Percentiles rank a stretch among this genome's conserved stretches.
Evolutionary conservation across 2,113 vertebrate genomes (phyloP).

Genomic region (Calypte anna): DNA sequence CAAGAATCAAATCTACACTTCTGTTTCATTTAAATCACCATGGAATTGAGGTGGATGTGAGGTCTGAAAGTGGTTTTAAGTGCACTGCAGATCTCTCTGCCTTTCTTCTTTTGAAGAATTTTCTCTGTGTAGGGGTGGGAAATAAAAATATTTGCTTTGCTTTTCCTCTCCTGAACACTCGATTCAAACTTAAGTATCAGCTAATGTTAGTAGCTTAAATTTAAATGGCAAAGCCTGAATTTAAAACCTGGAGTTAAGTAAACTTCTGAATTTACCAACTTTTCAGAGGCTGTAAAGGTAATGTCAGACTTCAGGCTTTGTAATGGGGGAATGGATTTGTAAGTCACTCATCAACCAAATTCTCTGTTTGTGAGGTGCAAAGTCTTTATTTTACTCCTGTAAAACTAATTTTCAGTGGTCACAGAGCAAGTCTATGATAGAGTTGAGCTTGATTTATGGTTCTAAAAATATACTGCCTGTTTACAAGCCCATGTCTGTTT

Average conservation of each 20-base stretch:
- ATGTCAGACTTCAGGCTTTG: not conserved
- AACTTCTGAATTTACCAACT: not conserved
- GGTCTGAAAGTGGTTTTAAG: not conserved
- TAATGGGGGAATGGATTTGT: not conserved
- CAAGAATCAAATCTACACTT: not conserved
- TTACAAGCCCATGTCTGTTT: not conserved
- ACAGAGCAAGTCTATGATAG: not conserved
- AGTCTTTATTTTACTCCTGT: not conserved
- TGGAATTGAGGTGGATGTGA: not conserved
- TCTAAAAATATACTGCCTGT: not conserved
- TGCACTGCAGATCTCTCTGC: not conserved
- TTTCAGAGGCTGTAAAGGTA: not conserved
- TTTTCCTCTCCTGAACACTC: not conserved
- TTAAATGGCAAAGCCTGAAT: not conserved
- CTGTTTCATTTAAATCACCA: accelerated
- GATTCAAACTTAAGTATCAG: not conserved
- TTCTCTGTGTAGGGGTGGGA: not conserved
- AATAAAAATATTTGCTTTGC: not conserved
- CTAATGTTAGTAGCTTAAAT: not conserved
- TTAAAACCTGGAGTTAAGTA: not conserved
- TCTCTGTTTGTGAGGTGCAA: not conserved
- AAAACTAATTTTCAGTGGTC: not conserved
- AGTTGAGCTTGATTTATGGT: not conserved
- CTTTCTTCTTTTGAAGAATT: not conserved
- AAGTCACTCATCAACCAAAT: not conserved